Conservation (phyloP, 2,888 invertebrate species). For the Agrilus mali region DNA sequence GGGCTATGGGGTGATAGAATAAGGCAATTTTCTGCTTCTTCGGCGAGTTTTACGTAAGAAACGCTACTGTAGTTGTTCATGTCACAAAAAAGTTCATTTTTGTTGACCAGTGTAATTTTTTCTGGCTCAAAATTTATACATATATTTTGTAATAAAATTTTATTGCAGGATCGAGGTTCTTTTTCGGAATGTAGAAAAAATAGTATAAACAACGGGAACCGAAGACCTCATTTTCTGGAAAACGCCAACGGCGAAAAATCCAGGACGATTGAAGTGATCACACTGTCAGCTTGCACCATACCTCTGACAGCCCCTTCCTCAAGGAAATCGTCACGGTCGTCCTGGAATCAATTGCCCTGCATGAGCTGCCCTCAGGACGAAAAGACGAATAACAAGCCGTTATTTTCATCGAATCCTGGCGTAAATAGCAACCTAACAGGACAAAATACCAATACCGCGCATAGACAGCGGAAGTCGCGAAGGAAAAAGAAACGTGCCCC, state of each 20-base stretch:
- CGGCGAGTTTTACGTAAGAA: too few species aligned
- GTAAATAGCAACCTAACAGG: slow-evolving; percentile 19
- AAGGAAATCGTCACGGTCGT: slow-evolving; percentile 28
- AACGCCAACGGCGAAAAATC: slow-evolving; percentile 12
- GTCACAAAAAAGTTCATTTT: too few species aligned
- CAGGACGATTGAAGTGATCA: slow-evolving; percentile 47
- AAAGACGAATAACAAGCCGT: slow-evolving; percentile 8
- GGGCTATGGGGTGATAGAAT: too few species aligned
- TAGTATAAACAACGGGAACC: slow-evolving; percentile 7
- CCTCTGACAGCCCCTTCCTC: slow-evolving; percentile 28
- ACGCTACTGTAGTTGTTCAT: too few species aligned
- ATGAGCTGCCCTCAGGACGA: slow-evolving; percentile 17
- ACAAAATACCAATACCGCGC: slow-evolving; percentile 16
- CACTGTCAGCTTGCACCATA: slow-evolving; percentile 45
- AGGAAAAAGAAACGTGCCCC: slow-evolving; percentile 41
- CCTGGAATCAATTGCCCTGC: slow-evolving; percentile 30
- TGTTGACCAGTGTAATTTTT: too few species aligned
- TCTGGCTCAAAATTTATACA: too few species aligned
- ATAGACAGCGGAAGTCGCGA: slow-evolving; percentile 16
- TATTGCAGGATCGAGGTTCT: slow-evolving; percentile 8
- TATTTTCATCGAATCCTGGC: slow-evolving; percentile 1
- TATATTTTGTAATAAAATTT: neutral
- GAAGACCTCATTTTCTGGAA: slow-evolving; percentile 10
- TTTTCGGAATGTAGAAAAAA: slow-evolving; percentile 1
- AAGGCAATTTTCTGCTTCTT: too few species aligned